Conservation (phyloP, 1,140 invertebrate species). For the Saccostrea cuccullata region DNA sequence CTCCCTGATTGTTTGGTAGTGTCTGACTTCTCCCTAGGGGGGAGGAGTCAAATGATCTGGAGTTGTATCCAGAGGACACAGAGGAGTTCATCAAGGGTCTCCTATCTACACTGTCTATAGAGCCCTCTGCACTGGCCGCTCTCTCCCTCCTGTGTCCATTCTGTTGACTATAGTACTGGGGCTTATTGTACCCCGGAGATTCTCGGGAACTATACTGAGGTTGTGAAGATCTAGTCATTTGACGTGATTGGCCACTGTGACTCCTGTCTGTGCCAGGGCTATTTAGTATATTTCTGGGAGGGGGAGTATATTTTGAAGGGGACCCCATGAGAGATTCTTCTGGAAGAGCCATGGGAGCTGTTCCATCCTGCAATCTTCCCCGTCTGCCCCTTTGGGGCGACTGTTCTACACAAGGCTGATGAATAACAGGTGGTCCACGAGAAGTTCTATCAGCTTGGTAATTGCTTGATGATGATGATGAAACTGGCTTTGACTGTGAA, state of each 20-base stretch:
- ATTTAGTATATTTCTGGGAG: constrained; percentile 57
- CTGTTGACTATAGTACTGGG: constrained; percentile 29
- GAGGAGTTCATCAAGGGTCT: constrained; percentile 35
- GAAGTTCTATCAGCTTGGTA: constrained; percentile 43
- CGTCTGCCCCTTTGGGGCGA: constrained; percentile 49
- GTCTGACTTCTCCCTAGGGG: constrained; percentile 21
- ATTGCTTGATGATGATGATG: constrained; percentile 59
- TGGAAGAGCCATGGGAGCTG: constrained; percentile 67
- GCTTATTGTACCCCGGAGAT: constrained; percentile 9
- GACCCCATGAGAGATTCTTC: constrained; percentile 66
- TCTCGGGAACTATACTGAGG: constrained; percentile 2
- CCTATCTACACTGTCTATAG: constrained; percentile 47
- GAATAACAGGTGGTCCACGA: constrained; percentile 49
- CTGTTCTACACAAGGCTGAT: constrained; percentile 49
- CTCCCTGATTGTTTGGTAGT: constrained; percentile 35
- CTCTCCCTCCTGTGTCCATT: constrained; percentile 48
- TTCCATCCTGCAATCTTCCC: constrained; percentile 33
- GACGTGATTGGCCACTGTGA: constrained; percentile 37
- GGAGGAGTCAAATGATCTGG: constrained; percentile 52
- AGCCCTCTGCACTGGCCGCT: constrained; percentile 52
- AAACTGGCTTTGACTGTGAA: constrained; percentile 60
- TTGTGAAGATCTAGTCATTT: constrained; percentile 14
- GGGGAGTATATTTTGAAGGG: constrained; percentile 43
- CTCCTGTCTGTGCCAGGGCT: constrained; percentile 61
- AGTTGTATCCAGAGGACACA: constrained; percentile 39